Evolutionary conservation across 2,113 vertebrate species (phyloP), one percentile per base, ranked within the genome.

Genomic region (Falco punctatus): DNA sequence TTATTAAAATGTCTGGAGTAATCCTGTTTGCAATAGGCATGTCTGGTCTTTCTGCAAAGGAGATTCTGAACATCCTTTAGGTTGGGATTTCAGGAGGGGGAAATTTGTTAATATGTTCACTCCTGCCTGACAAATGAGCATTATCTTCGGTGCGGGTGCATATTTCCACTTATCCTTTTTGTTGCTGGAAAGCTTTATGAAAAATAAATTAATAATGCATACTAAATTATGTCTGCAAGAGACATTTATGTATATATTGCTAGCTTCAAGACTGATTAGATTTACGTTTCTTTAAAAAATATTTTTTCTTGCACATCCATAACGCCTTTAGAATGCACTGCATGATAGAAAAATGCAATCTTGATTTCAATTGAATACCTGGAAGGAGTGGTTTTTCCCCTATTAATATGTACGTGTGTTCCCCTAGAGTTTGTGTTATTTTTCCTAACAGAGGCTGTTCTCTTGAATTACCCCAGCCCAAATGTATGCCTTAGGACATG

Each of bases 131-230:
- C 95, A 98, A 98, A 98, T 80, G 89, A 97, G 89, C 85, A 88
- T 97, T 96, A 97, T 98, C 65, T 55, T 96, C 85, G 18, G 54
- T 70, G 95, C 93, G 87, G 90, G 91, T 94, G 95, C 42, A 62
- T 23, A 55, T 94, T 98, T 97, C 97, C 96, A 75, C 92, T 98
- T 98, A 97, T 93, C 96, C 91, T 97, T 94, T 96, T 97, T 95
- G 96, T 97, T 96, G 95, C 97, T 95, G 94, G 91, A 96, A 97
- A 98, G 95, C 95, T 98, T 98, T 98, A 97, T 97, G 97, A 98
- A 98, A 98, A 98, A 98, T 98, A 98, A 98, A 98, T 98, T 98
- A 98, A 98, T 97, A 98, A 98, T 98, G 97, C 97, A 97, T 97
- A 97, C 96, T 97, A 98, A 98, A 98, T 98, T 98, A 98, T 97